Evolutionary conservation across 2,113 vertebrate species (phyloP).

Genomic region (Cyprinodon variegatus): DNA sequence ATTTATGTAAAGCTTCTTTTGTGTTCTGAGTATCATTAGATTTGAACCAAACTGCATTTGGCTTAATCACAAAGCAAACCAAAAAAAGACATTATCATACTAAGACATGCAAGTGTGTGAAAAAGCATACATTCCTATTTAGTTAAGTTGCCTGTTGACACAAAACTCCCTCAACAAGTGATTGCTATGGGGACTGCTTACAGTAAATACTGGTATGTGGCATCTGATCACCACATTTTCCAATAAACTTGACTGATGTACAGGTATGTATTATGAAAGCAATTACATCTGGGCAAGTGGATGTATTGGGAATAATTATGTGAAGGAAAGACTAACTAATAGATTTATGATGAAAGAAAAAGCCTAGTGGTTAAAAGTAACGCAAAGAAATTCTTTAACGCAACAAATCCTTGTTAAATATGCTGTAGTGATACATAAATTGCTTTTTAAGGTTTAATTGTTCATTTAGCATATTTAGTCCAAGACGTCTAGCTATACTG

Average conservation of each 20-base stretch:
- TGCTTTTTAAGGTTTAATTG: no score
- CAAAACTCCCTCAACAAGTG: constrained; percentile 51
- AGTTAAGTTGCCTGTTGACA: constrained; percentile 35
- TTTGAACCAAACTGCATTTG: background rate
- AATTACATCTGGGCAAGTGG: background rate
- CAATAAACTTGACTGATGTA: constrained; percentile 6
- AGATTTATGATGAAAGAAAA: constrained; percentile 2
- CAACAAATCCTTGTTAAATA: constrained; percentile 46
- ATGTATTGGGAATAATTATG: no score
- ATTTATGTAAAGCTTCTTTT: background rate
- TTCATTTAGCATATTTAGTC: no score
- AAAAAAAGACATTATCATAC: background rate
- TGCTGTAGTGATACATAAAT: constrained; percentile 22
- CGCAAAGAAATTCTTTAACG: constrained; percentile 31
- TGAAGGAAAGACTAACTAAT: background rate
- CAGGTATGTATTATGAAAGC: background rate
- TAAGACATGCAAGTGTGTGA: constrained; percentile 7
- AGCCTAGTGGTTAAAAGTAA: background rate
- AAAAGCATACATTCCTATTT: background rate
- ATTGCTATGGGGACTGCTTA: constrained; percentile 23
- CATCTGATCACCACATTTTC: constrained; percentile 17
- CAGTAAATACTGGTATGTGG: constrained; percentile 19
- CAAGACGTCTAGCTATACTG: no score
- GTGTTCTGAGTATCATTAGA: background rate
- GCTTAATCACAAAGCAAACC: background rate